Conservation (phyloP, 2,113 vertebrate genomes). For the Dipodomys merriami region DNA sequence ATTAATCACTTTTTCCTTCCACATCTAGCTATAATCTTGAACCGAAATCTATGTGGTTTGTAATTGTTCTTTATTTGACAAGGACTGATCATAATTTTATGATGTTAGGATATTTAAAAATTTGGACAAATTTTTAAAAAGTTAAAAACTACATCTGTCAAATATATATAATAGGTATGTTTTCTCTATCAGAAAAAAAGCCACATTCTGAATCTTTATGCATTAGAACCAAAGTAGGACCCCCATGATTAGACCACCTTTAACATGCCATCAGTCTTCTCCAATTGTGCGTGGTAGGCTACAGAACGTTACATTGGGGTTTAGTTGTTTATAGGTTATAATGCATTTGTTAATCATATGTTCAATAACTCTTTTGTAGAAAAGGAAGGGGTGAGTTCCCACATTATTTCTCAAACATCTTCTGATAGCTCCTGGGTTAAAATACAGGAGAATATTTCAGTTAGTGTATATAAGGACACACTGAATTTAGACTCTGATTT, state of each 20-base stretch:
- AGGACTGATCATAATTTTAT: neutral
- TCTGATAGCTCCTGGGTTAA: neutral
- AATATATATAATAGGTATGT: neutral
- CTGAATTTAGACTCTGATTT: no score
- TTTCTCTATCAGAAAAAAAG: neutral
- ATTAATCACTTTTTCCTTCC: conserved; percentile 74
- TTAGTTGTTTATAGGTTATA: neutral
- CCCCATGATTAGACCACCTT: neutral
- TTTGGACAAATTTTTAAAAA: conserved; percentile 6
- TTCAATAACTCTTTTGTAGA: neutral
- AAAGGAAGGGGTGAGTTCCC: neutral
- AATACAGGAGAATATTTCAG: no score
- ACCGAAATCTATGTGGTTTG: neutral
- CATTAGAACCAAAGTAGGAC: neutral
- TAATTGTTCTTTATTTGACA: neutral
- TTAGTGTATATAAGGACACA: no score
- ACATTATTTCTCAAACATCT: neutral
- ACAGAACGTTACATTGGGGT: neutral
- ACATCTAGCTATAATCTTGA: neutral
- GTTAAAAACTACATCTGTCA: neutral
- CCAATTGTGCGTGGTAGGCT: neutral
- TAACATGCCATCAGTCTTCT: conserved; percentile 24
- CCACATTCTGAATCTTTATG: neutral
- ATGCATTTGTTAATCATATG: neutral
- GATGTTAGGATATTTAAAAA: neutral